These are phyloP conservation scores for Epirrhoe tristata DNA, from an alignment of 2,888 invertebrate genomes.

Conservation along the genomic window DNA sequence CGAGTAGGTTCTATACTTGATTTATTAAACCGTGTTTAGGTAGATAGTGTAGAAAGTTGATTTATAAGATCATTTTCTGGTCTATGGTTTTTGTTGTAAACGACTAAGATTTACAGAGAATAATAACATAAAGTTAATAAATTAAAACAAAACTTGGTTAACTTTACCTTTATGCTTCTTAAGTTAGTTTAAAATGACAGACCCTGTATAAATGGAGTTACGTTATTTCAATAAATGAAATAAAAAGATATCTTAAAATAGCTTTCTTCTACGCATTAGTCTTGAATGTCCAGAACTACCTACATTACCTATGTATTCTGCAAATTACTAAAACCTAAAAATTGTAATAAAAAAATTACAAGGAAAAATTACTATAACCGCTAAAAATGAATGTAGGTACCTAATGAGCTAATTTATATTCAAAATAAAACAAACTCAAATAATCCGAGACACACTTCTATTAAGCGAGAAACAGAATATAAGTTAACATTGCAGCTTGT, in stretches of 20 bases:
- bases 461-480: constrained; percentile 78
- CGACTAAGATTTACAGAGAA: too few relatives aligned
- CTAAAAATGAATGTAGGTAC: neutral
- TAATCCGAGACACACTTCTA: constrained; percentile 73
- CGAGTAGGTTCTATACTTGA: constrained; percentile 27
- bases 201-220: too few relatives aligned
- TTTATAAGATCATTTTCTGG: neutral
- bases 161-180: too few relatives aligned
- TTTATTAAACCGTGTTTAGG: constrained; percentile 24
- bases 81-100: neutral
- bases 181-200: too few relatives aligned
- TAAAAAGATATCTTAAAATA: too few relatives aligned
- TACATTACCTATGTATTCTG: too few relatives aligned
- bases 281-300: too few relatives aligned
- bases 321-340: too few relatives aligned
- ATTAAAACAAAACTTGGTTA: too few relatives aligned
- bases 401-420: constrained; percentile 43
- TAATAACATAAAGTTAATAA: too few relatives aligned
- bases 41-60: neutral
- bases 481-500: constrained; percentile 80
- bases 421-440: constrained; percentile 35
- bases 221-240: too few relatives aligned
- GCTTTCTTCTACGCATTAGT: too few relatives aligned
- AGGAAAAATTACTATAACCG: neutral
- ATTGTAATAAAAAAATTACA: neutral